phyloP scores from a whole-genome alignment of 2,797 vertebrate species.

The Sternarchorhynchus goeldii region DNA sequence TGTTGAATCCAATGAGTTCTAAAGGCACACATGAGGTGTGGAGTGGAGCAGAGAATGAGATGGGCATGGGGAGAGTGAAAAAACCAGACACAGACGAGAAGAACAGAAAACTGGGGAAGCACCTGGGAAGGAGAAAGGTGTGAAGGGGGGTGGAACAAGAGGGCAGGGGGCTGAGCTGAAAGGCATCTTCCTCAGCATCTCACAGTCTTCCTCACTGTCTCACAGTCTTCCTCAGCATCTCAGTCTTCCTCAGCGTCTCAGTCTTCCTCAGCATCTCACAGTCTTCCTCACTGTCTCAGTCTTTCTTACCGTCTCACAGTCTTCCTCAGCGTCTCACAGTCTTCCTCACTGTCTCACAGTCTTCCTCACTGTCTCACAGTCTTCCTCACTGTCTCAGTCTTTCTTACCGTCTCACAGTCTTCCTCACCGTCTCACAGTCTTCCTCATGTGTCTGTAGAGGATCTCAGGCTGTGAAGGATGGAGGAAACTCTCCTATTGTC shows the following conservation, averaged over 20 bases:
- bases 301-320: conserved; percentile 88
- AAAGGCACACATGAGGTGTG: too few species aligned
- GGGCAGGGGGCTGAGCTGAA: neutral
- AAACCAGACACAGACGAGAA: too few species aligned
- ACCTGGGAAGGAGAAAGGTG: too few species aligned
- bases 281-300: conserved; percentile 91
- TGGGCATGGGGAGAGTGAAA: too few species aligned
- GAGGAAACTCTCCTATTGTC: conserved; percentile 91
- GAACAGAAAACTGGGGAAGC: too few species aligned
- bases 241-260: conserved; percentile 95
- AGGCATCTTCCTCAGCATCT: conserved; percentile 83
- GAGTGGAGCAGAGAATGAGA: too few species aligned
- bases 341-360: conserved; percentile 86
- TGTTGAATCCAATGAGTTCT: too few species aligned
- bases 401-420: too few species aligned
- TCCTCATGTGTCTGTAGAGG: conserved; percentile 80
- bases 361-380: conserved; percentile 95
- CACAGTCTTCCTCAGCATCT: conserved; percentile 95
- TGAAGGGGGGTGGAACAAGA: neutral
- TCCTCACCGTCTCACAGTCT: conserved; percentile 92
- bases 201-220: conserved; percentile 94
- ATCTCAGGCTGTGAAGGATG: conserved; percentile 91
- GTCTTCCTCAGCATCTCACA: conserved; percentile 95
- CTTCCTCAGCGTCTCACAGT: conserved; percentile 94
- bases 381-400: conserved; percentile 93